Conservation (phyloP, 1,140 invertebrate genomes). For the Phortica variegata region DNA sequence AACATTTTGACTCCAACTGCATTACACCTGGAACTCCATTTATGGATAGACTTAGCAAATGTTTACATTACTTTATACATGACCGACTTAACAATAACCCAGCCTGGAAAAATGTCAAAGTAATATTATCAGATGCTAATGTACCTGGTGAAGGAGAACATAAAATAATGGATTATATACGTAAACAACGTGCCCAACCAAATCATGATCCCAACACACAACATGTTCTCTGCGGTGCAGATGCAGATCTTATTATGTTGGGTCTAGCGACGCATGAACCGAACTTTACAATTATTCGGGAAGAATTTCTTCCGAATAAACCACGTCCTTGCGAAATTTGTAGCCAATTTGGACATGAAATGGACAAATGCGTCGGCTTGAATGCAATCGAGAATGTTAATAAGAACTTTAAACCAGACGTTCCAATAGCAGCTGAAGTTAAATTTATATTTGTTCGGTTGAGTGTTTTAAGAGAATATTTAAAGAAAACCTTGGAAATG, state of each 20-base stretch:
- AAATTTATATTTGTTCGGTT: slow-evolving; percentile 90
- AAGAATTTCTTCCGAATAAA: slow-evolving; percentile 98
- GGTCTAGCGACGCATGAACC: slow-evolving; percentile 98
- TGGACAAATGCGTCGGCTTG: slow-evolving; percentile 89
- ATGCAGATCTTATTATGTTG: slow-evolving; percentile 98
- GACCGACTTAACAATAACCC: slow-evolving; percentile 91
- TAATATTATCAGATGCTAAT: slow-evolving; percentile 98
- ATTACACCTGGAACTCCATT: slow-evolving; percentile 99
- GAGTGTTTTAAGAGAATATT: slow-evolving; percentile 91
- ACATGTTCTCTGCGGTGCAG: slow-evolving; percentile 97
- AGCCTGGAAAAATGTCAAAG: slow-evolving; percentile 92
- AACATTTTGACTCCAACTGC: slow-evolving; percentile 98
- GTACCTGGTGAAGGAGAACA: slow-evolving; percentile 98
- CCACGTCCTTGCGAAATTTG: slow-evolving; percentile 96
- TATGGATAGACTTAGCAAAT: slow-evolving; percentile 92
- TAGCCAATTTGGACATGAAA: slow-evolving; percentile 92
- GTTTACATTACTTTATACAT: slow-evolving; percentile 96
- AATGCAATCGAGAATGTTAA: slow-evolving; percentile 46
- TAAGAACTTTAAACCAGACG: slow-evolving; percentile 39
- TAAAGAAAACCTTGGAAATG: slow-evolving; percentile 89
- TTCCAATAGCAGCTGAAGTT: slow-evolving; percentile 68
- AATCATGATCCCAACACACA: slow-evolving; percentile 97
- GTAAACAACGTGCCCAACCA: slow-evolving; percentile 92
- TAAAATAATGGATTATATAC: slow-evolving; percentile 99
- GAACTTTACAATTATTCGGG: slow-evolving; percentile 96